A percentile compares a stretch with the other conserved stretches of the same genome.
phyloP scores from a whole-genome alignment of 2,888 invertebrate species.

The Nymphalis polychloros region DNA sequence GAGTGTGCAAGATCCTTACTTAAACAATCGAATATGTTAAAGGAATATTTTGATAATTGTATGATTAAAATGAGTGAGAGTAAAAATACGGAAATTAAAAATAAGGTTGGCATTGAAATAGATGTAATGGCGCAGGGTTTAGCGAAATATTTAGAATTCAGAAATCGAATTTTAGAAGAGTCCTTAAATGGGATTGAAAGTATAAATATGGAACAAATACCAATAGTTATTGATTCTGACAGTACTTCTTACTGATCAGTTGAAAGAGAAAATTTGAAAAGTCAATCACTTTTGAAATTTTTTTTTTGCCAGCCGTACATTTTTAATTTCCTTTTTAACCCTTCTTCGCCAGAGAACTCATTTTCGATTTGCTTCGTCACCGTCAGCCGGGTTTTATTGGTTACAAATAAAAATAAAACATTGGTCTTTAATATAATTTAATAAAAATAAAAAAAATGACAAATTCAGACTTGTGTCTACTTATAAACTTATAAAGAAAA shows the following conservation, averaged over 20 bases:
- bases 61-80: slow-evolving; percentile 63
- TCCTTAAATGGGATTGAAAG: slow-evolving; percentile 46
- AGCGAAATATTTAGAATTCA: slow-evolving; percentile 51
- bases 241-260: slow-evolving; percentile 42
- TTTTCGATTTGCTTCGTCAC: no score
- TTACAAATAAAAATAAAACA: not conserved
- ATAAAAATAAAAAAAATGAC: slow-evolving; percentile 11
- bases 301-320: no score
- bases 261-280: not conserved
- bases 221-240: slow-evolving; percentile 32
- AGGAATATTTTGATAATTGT: slow-evolving; percentile 61
- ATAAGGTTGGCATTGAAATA: slow-evolving; percentile 58
- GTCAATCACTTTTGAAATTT: no score
- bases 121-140: slow-evolving; percentile 58
- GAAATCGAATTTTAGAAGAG: slow-evolving; percentile 51
- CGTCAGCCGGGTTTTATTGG: no score
- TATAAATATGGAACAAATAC: slow-evolving; percentile 25
- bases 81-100: slow-evolving; percentile 46
- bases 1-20: slow-evolving; percentile 53
- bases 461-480: slow-evolving; percentile 28
- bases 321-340: no score
- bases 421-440: not conserved
- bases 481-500: not conserved
- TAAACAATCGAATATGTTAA: slow-evolving; percentile 51
- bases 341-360: no score